These are phyloP conservation scores for Forficula auricularia DNA, from an alignment of 1,140 invertebrate genomes.

Conservation along the genomic window DNA sequence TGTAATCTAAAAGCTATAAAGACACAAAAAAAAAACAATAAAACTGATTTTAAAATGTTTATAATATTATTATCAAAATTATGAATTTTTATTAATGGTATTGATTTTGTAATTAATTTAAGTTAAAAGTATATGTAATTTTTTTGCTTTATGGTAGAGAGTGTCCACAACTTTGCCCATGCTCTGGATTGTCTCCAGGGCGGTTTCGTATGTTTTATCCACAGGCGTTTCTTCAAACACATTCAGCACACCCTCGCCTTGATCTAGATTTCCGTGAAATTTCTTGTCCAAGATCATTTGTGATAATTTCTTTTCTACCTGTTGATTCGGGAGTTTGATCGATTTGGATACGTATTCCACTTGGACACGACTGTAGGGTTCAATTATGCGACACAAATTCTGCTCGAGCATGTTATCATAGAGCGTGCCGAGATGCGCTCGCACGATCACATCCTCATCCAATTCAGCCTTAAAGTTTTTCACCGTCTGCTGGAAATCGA, in stretches of 20 bases:
- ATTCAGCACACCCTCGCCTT: slow-evolving; percentile 91
- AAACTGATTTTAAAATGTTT: too few species aligned
- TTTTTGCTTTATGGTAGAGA: slow-evolving; percentile 95
- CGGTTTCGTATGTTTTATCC: slow-evolving; percentile 94
- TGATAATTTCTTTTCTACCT: slow-evolving; percentile 96
- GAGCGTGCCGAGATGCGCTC: slow-evolving; percentile 86
- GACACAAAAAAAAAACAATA: too few species aligned
- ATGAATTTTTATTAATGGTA: too few species aligned
- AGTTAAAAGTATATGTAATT: slow-evolving; percentile 51
- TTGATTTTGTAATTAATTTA: slow-evolving; percentile 9
- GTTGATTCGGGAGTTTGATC: slow-evolving; percentile 73
- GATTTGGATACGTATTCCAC: slow-evolving; percentile 64
- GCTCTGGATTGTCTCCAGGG: slow-evolving; percentile 90
- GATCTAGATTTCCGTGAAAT: slow-evolving; percentile 89
- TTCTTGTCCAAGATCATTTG: slow-evolving; percentile 99
- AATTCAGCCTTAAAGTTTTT: slow-evolving; percentile 76
- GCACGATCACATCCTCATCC: slow-evolving; percentile 89
- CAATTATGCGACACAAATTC: slow-evolving; percentile 94
- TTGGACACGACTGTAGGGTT: slow-evolving; percentile 90
- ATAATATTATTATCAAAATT: too few species aligned
- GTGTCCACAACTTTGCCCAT: slow-evolving; percentile 99
- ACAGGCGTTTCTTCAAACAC: slow-evolving; percentile 89
- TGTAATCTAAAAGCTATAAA: too few species aligned
- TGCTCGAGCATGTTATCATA: slow-evolving; percentile 99
- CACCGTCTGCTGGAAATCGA: slow-evolving; percentile 82